phyloP scores from a whole-genome alignment of 2,113 vertebrate genomes.

The Ancistrus triradiatus region DNA sequence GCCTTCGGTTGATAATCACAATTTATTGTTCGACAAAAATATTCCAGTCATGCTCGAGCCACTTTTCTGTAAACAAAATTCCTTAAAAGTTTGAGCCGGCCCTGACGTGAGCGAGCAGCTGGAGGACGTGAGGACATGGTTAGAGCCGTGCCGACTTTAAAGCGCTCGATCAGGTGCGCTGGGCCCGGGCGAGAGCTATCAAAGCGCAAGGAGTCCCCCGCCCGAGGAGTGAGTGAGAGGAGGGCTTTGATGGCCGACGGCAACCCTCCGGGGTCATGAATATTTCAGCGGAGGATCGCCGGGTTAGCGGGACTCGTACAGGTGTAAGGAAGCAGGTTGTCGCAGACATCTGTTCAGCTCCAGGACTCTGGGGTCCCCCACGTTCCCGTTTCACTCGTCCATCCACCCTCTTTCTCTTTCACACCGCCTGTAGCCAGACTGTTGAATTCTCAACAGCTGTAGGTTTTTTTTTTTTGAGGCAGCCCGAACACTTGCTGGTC shows the following conservation, averaged over 20 bases:
- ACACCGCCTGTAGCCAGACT: constrained; percentile 68
- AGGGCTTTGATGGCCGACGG: constrained; percentile 72
- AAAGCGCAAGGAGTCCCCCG: constrained; percentile 52
- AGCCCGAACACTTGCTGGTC: constrained; percentile 56
- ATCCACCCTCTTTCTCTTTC: constrained; percentile 1
- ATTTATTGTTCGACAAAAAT: constrained; percentile 2
- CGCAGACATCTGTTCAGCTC: constrained; percentile 79
- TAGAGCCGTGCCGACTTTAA: constrained; percentile 36
- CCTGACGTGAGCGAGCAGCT: not conserved
- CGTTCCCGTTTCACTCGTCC: constrained; percentile 24
- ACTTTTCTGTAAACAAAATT: constrained; percentile 30
- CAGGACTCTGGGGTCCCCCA: constrained; percentile 58
- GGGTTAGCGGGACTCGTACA: constrained; percentile 73
- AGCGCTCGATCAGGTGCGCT: constrained; percentile 62
- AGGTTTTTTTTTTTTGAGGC: constrained; percentile 60
- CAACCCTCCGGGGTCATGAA: constrained; percentile 75
- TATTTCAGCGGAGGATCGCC: constrained; percentile 68
- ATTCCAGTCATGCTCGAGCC: constrained; percentile 32
- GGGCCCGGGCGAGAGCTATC: constrained; percentile 57
- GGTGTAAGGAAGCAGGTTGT: constrained; percentile 86
- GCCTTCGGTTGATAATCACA: not conserved
- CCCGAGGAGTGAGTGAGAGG: constrained; percentile 20
- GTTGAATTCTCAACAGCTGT: constrained; percentile 80
- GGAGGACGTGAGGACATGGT: too few species aligned
- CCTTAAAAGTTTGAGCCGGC: constrained; percentile 22